A percentile compares a stretch with the other conserved stretches of the same genome.
phyloP scores from a whole-genome alignment of 2,888 invertebrate genomes.

The Netelia inedita region DNA sequence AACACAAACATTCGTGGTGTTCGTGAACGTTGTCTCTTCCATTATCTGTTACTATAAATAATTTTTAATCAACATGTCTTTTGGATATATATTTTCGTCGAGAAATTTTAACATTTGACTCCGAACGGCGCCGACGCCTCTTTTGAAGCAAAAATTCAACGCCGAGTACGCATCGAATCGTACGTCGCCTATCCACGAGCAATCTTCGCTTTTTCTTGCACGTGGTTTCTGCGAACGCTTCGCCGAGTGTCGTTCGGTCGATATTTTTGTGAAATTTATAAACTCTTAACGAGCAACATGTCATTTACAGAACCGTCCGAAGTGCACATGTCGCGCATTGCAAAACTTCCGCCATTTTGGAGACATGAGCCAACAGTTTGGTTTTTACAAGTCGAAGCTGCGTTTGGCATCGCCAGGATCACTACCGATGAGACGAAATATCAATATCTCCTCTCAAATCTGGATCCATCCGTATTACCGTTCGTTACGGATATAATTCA shows the following conservation, averaged over 20 bases:
- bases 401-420: constrained; percentile 12
- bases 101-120: neutral
- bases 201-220: neutral
- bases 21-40: neutral
- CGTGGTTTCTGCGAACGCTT: neutral
- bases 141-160: neutral
- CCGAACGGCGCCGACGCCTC: neutral
- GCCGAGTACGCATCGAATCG: neutral
- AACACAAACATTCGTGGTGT: neutral
- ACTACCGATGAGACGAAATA: constrained; percentile 16
- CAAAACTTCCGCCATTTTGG: constrained; percentile 30
- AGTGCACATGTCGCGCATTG: constrained; percentile 14
- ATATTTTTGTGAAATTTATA: neutral
- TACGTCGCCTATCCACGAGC: neutral
- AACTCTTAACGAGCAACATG: neutral
- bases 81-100: neutral
- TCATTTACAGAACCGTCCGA: neutral
- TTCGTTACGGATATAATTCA: constrained; percentile 42
- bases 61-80: neutral
- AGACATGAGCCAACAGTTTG: constrained; percentile 18
- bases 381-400: constrained; percentile 32
- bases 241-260: neutral
- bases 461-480: constrained; percentile 11
- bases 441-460: neutral
- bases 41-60: neutral